phyloP scores from a whole-genome alignment of 2,797 vertebrate species.

The Clarias fuscus region DNA sequence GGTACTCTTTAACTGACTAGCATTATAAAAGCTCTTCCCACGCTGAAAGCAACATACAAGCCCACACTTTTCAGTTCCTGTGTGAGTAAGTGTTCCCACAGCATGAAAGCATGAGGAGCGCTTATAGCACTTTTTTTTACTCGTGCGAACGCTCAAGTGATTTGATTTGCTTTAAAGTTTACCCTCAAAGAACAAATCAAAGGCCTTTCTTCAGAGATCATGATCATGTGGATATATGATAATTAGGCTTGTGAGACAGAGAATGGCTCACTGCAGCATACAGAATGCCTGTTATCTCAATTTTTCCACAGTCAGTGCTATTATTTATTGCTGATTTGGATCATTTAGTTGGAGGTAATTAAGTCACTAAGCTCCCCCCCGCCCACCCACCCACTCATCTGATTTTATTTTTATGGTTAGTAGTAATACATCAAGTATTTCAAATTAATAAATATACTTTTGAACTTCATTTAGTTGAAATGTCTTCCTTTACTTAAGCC shows the following conservation, averaged over 20 bases:
- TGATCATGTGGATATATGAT: background rate
- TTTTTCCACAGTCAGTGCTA: background rate
- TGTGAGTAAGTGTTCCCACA: slow-evolving; percentile 25
- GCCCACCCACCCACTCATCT: too few relatives aligned
- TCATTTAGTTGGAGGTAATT: background rate
- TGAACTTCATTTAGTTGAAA: too few relatives aligned
- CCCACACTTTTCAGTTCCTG: slow-evolving; percentile 14
- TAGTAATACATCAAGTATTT: too few relatives aligned
- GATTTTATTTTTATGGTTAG: too few relatives aligned
- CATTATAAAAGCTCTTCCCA: slow-evolving; percentile 23
- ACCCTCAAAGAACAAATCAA: background rate
- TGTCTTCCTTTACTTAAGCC: too few relatives aligned
- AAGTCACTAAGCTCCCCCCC: background rate
- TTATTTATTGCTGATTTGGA: background rate
- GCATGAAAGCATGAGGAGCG: background rate
- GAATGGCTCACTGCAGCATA: background rate
- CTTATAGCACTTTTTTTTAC: slow-evolving; percentile 10
- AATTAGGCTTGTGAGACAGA: background rate
- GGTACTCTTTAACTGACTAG: slow-evolving; percentile 16
- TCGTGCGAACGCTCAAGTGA: background rate
- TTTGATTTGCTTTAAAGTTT: slow-evolving; percentile 4
- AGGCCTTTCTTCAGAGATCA: background rate
- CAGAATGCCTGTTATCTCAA: background rate
- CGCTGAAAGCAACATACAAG: slow-evolving; percentile 8
- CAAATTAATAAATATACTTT: too few relatives aligned